Conservation (phyloP, 2,888 invertebrate species). For the Dolomedes plantarius region DNA sequence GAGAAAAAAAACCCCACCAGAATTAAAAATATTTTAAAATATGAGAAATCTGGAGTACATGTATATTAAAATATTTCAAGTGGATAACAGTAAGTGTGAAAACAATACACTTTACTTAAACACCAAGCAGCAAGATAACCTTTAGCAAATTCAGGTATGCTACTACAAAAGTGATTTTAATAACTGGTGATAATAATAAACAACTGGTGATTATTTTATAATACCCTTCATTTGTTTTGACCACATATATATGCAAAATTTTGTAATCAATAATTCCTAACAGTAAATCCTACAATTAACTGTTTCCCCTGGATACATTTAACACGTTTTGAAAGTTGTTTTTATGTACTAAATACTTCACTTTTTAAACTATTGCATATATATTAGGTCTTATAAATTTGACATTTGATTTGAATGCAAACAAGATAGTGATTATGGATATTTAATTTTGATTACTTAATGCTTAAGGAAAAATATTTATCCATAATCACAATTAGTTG, state of each 20-base stretch:
- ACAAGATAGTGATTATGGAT: conserved; percentile 50
- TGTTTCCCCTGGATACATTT: too few relatives aligned
- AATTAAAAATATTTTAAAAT: too few relatives aligned
- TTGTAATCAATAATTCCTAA: not conserved
- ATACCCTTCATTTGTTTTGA: not conserved
- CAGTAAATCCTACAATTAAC: too few relatives aligned
- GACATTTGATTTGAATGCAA: not conserved
- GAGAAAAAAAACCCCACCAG: too few relatives aligned
- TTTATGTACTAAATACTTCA: not conserved
- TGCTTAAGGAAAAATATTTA: conserved; percentile 6
- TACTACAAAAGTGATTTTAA: conserved; percentile 15
- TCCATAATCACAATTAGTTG: conserved; percentile 52
- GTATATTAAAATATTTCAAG: too few relatives aligned
- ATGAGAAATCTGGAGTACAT: too few relatives aligned
- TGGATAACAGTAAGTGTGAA: too few relatives aligned
- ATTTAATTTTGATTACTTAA: conserved; percentile 4
- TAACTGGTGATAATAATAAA: too few relatives aligned
- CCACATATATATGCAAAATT: conserved; percentile 57
- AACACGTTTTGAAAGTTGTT: too few relatives aligned
- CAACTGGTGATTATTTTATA: too few relatives aligned
- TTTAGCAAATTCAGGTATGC: conserved; percentile 54
- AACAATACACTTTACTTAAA: too few relatives aligned
- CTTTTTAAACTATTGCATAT: conserved; percentile 31
- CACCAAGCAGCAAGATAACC: too few relatives aligned
- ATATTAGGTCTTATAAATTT: conserved; percentile 27